Percentiles rank a stretch among this genome's conserved stretches.
phyloP scores from a whole-genome alignment of 2,888 invertebrate species.

The Lycocerus yunnanus region DNA sequence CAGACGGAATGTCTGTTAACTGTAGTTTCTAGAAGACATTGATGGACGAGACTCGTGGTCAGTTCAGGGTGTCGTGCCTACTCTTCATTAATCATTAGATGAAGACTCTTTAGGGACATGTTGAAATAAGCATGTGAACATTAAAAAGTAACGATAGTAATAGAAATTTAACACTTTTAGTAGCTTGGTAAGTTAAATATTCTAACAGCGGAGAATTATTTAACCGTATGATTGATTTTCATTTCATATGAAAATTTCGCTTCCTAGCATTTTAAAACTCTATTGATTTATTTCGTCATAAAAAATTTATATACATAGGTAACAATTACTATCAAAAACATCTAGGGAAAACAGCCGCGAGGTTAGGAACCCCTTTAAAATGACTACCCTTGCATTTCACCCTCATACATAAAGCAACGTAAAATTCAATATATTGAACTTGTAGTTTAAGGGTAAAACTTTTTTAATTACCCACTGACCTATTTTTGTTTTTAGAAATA shows the following conservation, averaged over 20 bases:
- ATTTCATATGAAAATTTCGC: not conserved
- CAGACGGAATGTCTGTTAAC: constrained; percentile 18
- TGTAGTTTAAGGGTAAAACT: not conserved
- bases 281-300: not conserved
- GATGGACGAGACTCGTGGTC: constrained; percentile 36
- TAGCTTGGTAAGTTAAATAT: not conserved
- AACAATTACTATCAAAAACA: not conserved
- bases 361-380: not conserved
- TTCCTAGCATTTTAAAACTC: not conserved
- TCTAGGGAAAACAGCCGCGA: not conserved
- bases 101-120: constrained; percentile 39
- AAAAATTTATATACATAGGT: not conserved
- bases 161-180: not conserved
- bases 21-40: constrained; percentile 26
- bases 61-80: constrained; percentile 32
- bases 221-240: not conserved
- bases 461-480: not conserved
- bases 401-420: not conserved
- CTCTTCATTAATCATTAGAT: constrained; percentile 41
- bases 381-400: not conserved
- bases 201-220: not conserved
- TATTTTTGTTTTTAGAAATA: not conserved
- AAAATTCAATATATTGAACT: not conserved
- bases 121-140: constrained; percentile 42
- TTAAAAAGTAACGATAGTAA: constrained; percentile 38